These are phyloP conservation scores for Holothuria scabra DNA, from an alignment of 53 echinoderm and acorn worm genomes.

Conservation along the genomic window DNA sequence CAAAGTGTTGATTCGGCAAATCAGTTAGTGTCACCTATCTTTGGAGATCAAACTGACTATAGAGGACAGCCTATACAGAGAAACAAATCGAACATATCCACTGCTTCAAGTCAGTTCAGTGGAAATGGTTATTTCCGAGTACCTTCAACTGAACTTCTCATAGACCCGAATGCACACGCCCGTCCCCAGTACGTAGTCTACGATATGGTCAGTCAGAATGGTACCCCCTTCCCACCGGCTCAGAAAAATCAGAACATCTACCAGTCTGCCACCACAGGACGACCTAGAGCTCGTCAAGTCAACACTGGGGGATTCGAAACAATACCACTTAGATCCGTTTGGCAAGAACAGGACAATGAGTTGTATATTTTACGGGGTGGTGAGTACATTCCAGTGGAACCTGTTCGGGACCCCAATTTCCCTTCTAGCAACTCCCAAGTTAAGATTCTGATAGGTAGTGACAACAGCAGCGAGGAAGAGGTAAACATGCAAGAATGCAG, in stretches of 20 bases:
- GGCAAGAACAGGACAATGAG: slow-evolving; percentile 8
- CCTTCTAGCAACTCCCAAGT: slow-evolving; percentile 5
- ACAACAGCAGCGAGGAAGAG: slow-evolving; percentile 32
- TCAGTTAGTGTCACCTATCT: slow-evolving; percentile 16
- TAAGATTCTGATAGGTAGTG: slow-evolving; percentile 1
- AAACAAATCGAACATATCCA: slow-evolving; percentile 24
- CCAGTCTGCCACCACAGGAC: slow-evolving; percentile 29
- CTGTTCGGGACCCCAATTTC: background rate
- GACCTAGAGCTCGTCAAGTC: background rate
- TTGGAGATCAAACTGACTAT: slow-evolving; percentile 25
- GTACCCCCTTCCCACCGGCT: slow-evolving; percentile 28
- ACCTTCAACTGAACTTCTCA: slow-evolving; percentile 33
- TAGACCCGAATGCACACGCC: background rate
- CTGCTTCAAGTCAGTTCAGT: slow-evolving; percentile 33
- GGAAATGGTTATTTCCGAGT: slow-evolving; percentile 23
- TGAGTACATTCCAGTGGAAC: slow-evolving; percentile 21
- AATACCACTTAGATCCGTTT: slow-evolving; percentile 6
- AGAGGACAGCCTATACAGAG: background rate
- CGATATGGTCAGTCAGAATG: slow-evolving; percentile 29
- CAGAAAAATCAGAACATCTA: background rate
- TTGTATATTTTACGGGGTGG: slow-evolving; percentile 19
- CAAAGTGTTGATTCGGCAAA: slow-evolving; percentile 47
- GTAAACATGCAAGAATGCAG: background rate
- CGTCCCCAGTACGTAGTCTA: slow-evolving; percentile 19
- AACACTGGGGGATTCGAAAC: background rate